Evolutionary conservation across 2,888 invertebrate genomes (phyloP), one percentile per base, ranked within the genome.

Genomic region (Rhabditoides inermis): DNA sequence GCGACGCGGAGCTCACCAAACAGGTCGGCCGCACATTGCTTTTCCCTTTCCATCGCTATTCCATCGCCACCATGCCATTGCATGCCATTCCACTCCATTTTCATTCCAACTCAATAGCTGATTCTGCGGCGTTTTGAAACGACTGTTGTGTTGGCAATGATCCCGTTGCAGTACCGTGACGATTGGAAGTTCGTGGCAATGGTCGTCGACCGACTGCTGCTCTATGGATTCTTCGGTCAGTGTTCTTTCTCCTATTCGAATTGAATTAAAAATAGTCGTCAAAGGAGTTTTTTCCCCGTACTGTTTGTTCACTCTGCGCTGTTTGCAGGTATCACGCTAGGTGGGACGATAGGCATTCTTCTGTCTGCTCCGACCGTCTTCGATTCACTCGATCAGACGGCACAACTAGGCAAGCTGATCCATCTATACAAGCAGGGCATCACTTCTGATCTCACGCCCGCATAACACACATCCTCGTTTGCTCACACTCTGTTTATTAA

Each of bases 161-260:
- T n/a, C n/a, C n/a, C n/a, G n/a, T n/a, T n/a, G n/a, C 65, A 81
- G 80, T 77, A 79, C 45, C 72, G 79, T 26, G 80, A 81, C 49
- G 81, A 81, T 69, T 81, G 81, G 80, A 78, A 79, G 59, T 81
- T 79, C 64, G 78, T 81, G 20, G 80, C 80, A 3, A 76, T 80
- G 68, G 80, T 81, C 15, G 76, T 81, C 51, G 81, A 81, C 68
- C 72, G 81, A 15, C 72, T 81, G 37, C 69, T 79, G 47, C 73
- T 81, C 48, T 79, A 78, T 60, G 76, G 79, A 20, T 81, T 81
- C 65, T 73, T 81, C 48, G 76, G 77, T n/a, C n/a, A n/a, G n/a
- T n/a, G n/a, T n/a, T n/a, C n/a, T n/a, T n/a, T n/a, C n/a, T n/a
- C n/a, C n/a, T n/a, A n/a, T n/a, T n/a, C n/a, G n/a, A n/a, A n/a